Evolutionary conservation across 2,888 invertebrate genomes (phyloP).

Genomic region (Papilio protenor): DNA sequence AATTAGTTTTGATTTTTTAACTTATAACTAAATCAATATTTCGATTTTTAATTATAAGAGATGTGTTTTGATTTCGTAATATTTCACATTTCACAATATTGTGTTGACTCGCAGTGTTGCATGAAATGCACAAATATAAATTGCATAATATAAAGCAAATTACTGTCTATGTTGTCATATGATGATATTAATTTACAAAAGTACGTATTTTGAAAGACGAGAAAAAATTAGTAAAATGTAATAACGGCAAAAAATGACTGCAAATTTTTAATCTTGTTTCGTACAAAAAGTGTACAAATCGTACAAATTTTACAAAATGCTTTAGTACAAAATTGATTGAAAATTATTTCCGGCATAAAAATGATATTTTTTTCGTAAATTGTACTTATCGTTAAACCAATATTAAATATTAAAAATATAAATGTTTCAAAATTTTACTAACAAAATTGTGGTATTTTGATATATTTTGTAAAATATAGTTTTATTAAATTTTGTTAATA

Average conservation of each 20-base stretch:
- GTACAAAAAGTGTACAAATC: not conserved
- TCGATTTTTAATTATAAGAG: not conserved
- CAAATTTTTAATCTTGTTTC: not conserved
- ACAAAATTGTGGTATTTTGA: not conserved
- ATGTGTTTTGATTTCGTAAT: not conserved
- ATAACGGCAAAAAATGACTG: not conserved
- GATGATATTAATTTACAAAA: not conserved
- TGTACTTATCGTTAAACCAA: not conserved
- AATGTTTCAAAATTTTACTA: not conserved
- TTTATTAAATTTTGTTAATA: not conserved
- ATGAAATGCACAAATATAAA: not conserved
- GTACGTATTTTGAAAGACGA: not conserved
- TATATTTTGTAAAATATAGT: not conserved
- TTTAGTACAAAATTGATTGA: no score
- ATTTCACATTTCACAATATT: conserved; percentile 7
- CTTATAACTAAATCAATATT: not conserved
- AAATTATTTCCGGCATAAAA: no score
- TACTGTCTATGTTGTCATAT: not conserved
- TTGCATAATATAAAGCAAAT: conserved; percentile 15
- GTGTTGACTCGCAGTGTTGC: not conserved
- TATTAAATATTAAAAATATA: not conserved
- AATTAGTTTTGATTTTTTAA: not conserved
- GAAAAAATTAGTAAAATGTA: not conserved
- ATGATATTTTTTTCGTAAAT: no score
- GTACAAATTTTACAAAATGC: no score